phyloP scores from a whole-genome alignment of 2,797 vertebrate genomes.

The Centroberyx gerrardi region DNA sequence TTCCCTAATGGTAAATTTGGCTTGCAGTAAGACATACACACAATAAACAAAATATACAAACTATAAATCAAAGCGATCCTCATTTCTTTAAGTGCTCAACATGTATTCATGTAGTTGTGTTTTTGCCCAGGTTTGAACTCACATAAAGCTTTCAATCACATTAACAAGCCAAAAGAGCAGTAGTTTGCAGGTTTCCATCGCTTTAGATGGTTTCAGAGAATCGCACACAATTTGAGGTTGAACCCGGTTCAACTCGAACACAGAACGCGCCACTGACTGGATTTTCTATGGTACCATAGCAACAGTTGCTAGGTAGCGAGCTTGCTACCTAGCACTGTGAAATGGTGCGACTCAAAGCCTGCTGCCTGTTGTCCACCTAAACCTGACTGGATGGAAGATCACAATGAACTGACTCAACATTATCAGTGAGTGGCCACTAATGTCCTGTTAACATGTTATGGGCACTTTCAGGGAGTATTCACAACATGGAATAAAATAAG shows the following conservation, averaged over 20 bases:
- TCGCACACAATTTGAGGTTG: background rate
- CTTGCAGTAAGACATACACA: background rate
- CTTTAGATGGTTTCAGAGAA: background rate
- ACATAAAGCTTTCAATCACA: background rate
- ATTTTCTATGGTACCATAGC: conserved; percentile 23
- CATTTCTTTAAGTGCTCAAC: conserved; percentile 9
- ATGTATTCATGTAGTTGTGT: background rate
- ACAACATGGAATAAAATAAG: too few relatives aligned
- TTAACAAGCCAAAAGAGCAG: background rate
- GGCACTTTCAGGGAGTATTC: too few relatives aligned
- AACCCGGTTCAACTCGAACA: conserved; percentile 11
- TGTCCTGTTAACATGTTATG: too few relatives aligned
- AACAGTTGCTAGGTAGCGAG: conserved; percentile 23
- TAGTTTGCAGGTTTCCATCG: background rate
- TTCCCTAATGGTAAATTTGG: background rate
- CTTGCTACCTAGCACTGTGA: too few relatives aligned
- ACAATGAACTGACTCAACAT: conserved; percentile 5
- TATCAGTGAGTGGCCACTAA: too few relatives aligned
- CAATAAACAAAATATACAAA: background rate
- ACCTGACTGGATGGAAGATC: background rate
- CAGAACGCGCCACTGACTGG: background rate
- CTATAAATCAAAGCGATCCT: background rate
- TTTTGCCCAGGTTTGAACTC: background rate
- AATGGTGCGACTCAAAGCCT: background rate
- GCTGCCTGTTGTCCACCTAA: background rate